These are phyloP conservation scores for Trichonephila inaurata DNA, from an alignment of 1,140 invertebrate species.

Conservation along the genomic window DNA sequence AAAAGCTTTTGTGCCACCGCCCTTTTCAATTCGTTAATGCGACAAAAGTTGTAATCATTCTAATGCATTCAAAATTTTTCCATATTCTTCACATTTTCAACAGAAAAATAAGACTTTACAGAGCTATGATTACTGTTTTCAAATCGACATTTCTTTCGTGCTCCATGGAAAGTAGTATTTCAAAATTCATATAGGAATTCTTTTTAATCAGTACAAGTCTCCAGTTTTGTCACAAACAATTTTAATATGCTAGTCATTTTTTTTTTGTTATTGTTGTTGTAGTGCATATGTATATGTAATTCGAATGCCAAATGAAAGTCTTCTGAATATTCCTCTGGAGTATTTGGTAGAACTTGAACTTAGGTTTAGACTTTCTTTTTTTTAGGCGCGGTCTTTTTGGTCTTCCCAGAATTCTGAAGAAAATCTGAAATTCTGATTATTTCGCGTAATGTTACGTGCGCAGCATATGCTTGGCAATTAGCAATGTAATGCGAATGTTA, in stretches of 20 bases:
- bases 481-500: neutral
- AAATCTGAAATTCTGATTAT: constrained; percentile 39
- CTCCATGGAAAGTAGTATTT: no score
- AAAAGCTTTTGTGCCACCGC: no score
- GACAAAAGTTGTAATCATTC: no score
- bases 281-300: neutral
- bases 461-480: constrained; percentile 17
- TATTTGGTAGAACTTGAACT: neutral
- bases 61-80: no score
- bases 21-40: no score
- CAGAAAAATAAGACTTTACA: no score
- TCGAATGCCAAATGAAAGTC: neutral
- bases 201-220: no score
- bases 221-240: neutral
- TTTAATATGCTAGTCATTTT: neutral
- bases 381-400: constrained; percentile 48
- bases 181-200: no score
- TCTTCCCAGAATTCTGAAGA: neutral
- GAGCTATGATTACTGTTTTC: no score
- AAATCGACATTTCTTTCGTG: no score
- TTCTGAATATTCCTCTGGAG: neutral
- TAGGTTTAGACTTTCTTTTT: neutral
- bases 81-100: no score
- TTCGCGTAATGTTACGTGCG: constrained; percentile 39
- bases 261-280: neutral